Evolutionary conservation across 2,113 vertebrate genomes (phyloP), one percentile per base, ranked within the genome.

Genomic region (Peromyscus leucopus): DNA sequence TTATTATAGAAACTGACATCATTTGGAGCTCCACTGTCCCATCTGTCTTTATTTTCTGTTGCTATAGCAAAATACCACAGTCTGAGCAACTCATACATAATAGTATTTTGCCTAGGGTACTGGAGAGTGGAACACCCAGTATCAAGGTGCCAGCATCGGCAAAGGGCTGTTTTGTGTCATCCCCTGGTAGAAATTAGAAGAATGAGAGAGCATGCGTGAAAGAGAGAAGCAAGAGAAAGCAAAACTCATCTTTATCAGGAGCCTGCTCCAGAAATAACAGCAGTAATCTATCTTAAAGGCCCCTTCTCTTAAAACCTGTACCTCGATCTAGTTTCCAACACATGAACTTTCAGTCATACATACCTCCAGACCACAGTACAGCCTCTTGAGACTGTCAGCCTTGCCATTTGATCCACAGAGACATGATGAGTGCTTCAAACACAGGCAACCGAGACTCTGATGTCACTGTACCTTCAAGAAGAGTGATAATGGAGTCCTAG

Each of bases 1-100:
- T 19, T 88, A n/a, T 93, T 90, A 93, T 33, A 90, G 31, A 84
- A 96, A 94, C 72, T 71, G 69, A 80, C 48, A 96, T 94, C 95
- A 86, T 51, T 87, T 61, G 48, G 55, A 95, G 7, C 69, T 69
- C 51, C 82, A 61, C 33, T 24, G 85, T 42, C 7, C 74, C 31
- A 76, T 57, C n/a, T 86, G 72, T 76, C 46, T 95, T 84, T 90
- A 42, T 75, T 75, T 95, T 85, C 59, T 85, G 61, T 91, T 91
- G 46, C 80, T 95, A 42, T 59, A 91, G 55, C 21, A 86, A 51
- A 86, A 48, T 86, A 59, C 61, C 59, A 85, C n/a, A 90, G 22
- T 69, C 19, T 78, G 48, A 63, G n/a, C 51, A 46, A 69, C 51
- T 91, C 75, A 59, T 67, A 51, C 61, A 65, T n/a, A 90, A 83